Percentiles rank a stretch among this genome's conserved stretches.
phyloP scores from a whole-genome alignment of 2,888 invertebrate genomes.

The Dromius quadrimaculatus region DNA sequence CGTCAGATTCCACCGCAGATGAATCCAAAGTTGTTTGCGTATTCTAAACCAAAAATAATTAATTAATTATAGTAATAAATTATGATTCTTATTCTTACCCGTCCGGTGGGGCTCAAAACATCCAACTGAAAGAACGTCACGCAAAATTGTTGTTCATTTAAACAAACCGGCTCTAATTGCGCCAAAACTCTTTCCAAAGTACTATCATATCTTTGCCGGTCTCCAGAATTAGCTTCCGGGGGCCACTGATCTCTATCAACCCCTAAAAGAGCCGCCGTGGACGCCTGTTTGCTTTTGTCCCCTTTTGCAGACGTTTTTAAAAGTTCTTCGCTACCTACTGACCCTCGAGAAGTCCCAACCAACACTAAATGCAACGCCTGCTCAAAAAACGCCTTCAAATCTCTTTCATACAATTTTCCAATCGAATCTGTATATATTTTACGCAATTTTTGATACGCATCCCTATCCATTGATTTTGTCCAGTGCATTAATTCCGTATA shows the following conservation, averaged over 20 bases:
- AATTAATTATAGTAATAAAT: background rate
- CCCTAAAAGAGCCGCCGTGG: slow-evolving; percentile 67
- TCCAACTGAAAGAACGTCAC: slow-evolving; percentile 85
- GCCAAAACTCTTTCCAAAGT: slow-evolving; percentile 88
- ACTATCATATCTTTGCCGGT: slow-evolving; percentile 73
- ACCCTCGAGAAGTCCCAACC: slow-evolving; percentile 17
- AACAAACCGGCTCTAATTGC: slow-evolving; percentile 89
- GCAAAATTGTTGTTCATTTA: slow-evolving; percentile 96
- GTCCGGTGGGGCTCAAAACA: slow-evolving; percentile 70
- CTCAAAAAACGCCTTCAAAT: slow-evolving; percentile 83
- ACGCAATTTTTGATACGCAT: slow-evolving; percentile 83
- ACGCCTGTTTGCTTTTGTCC: background rate
- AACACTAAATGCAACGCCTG: slow-evolving; percentile 66
- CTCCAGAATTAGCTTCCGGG: slow-evolving; percentile 72
- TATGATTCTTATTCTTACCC: slow-evolving; percentile 57
- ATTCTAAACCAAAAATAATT: slow-evolving; percentile 63
- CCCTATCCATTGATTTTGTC: slow-evolving; percentile 87
- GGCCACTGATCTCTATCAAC: slow-evolving; percentile 76
- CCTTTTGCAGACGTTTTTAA: slow-evolving; percentile 17
- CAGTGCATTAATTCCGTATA: slow-evolving; percentile 94
- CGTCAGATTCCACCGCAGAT: slow-evolving; percentile 59
- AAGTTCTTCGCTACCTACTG: slow-evolving; percentile 19
- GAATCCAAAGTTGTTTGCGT: slow-evolving; percentile 73
- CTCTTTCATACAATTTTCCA: slow-evolving; percentile 89
- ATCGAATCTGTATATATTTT: slow-evolving; percentile 87